Conservation (phyloP, 2,797 vertebrate genomes). For the Semotilus atromaculatus region DNA sequence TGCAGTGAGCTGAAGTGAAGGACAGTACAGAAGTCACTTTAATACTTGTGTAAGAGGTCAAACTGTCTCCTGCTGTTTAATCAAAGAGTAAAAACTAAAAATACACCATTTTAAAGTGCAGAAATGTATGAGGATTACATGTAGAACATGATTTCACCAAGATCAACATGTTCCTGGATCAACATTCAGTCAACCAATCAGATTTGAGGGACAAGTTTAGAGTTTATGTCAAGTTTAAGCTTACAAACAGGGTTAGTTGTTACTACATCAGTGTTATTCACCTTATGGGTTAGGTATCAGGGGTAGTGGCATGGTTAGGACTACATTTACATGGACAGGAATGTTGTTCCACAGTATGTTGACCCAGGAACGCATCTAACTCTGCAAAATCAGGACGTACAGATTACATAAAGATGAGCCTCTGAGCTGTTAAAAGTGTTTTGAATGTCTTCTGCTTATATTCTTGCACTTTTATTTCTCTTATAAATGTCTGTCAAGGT, state of each 20-base stretch:
- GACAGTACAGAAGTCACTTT: neutral
- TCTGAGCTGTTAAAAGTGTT: neutral
- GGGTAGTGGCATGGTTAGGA: no score
- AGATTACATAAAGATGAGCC: neutral
- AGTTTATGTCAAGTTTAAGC: neutral
- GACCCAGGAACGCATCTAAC: no score
- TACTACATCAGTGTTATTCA: neutral
- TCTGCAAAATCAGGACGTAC: no score
- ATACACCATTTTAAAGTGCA: neutral
- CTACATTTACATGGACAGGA: neutral
- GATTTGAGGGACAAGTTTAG: neutral
- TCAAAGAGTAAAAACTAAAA: conserved; percentile 1
- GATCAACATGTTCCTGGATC: neutral
- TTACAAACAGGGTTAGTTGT: neutral
- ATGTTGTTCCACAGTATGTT: neutral
- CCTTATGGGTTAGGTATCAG: neutral
- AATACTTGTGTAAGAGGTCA: conserved; percentile 19
- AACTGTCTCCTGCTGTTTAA: conserved; percentile 14
- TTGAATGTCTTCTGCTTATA: neutral
- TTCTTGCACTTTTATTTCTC: neutral
- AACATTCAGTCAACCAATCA: neutral
- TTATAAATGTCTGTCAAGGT: neutral
- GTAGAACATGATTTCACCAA: neutral
- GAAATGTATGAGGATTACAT: neutral
- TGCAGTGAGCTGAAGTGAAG: neutral